Evolutionary conservation across 2,113 vertebrate species (phyloP).

Genomic region (Leucosticte australis): DNA sequence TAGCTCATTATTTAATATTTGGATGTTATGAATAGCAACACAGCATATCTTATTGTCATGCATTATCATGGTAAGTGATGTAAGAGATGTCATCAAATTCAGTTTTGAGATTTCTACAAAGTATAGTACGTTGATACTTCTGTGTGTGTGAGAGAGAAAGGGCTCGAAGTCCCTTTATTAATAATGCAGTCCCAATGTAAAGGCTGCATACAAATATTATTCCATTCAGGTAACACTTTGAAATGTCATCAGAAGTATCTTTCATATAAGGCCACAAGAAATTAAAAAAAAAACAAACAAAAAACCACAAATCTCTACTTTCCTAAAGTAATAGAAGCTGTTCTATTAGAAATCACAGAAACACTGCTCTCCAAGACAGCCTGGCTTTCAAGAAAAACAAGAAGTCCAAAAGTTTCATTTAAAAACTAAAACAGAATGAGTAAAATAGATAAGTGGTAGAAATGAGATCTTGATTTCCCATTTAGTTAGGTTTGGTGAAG

Average conservation of each 20-base stretch:
- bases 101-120: neutral
- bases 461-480: neutral
- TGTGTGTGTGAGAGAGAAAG: neutral
- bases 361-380: neutral
- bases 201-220: neutral
- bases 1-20: neutral
- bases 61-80: neutral
- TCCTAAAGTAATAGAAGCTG: neutral
- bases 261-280: neutral
- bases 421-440: neutral
- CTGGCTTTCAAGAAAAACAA: neutral
- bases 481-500: neutral
- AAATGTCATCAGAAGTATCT: neutral
- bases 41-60: neutral
- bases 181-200: neutral
- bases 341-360: neutral
- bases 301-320: neutral
- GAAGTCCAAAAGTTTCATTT: neutral
- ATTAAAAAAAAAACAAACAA: fast-evolving
- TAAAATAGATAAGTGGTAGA: neutral
- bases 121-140: neutral
- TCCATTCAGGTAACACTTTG: neutral
- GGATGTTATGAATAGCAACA: slow-evolving; percentile 4
- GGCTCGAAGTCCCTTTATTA: neutral
- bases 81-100: neutral